phyloP scores from a whole-genome alignment of 2,113 vertebrate genomes.

The Balaeniceps rex region DNA sequence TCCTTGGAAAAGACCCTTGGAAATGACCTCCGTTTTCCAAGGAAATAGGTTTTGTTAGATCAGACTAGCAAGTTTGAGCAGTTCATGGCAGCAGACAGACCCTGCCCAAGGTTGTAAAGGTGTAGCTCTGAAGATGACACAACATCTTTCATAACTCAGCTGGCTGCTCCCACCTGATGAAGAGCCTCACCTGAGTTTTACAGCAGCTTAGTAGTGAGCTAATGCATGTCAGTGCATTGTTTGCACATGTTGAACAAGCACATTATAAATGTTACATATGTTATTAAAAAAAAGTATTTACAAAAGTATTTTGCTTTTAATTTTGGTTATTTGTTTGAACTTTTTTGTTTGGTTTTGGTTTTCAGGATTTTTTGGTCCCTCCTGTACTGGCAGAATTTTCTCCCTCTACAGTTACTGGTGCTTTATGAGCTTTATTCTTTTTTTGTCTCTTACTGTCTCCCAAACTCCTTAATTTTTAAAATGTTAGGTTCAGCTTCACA shows the following conservation, averaged over 20 bases:
- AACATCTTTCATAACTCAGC: background rate
- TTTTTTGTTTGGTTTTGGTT: background rate
- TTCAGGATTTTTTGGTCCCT: background rate
- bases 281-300: background rate
- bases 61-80: rapidly evolving
- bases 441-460: background rate
- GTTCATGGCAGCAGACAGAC: background rate
- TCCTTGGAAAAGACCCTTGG: background rate
- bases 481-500: background rate
- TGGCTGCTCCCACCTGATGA: background rate
- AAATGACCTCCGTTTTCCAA: background rate
- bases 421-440: background rate
- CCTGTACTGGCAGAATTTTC: background rate
- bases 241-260: background rate
- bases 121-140: background rate
- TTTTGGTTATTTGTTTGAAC: background rate
- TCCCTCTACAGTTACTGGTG: background rate
- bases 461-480: background rate
- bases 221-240: background rate
- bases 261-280: background rate
- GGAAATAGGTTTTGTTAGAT: background rate
- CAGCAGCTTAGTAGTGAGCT: background rate
- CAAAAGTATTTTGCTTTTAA: background rate
- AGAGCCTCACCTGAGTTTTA: background rate
- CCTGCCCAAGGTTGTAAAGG: background rate